A percentile compares a stretch with the other conserved stretches of the same genome.
phyloP scores from a whole-genome alignment of 2,113 vertebrate species.

The Paradoxurus hermaphroditus region DNA sequence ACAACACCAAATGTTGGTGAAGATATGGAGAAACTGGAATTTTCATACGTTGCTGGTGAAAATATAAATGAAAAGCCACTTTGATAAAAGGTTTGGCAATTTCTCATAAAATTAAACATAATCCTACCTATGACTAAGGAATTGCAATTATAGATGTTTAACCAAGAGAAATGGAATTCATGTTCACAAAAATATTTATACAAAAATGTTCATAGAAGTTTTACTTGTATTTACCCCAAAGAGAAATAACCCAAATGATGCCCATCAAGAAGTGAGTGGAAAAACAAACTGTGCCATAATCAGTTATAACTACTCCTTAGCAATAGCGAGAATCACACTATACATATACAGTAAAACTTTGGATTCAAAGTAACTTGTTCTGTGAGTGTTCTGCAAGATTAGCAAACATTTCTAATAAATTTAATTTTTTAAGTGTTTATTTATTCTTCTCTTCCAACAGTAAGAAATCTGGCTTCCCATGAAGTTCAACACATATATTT shows the following conservation, averaged over 20 bases:
- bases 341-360: too few species aligned
- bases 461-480: background rate
- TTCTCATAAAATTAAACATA: background rate
- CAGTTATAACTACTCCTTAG: background rate
- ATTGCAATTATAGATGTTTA: background rate
- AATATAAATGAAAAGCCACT: background rate
- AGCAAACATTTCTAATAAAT: too few species aligned
- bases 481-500: background rate
- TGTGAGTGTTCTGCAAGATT: too few species aligned
- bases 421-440: too few species aligned
- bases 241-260: background rate
- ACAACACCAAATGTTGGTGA: background rate
- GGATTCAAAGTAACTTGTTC: too few species aligned
- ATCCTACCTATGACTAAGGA: background rate
- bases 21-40: background rate
- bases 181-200: background rate
- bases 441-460: background rate
- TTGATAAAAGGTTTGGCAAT: background rate
- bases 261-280: too few species aligned
- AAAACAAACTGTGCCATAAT: background rate
- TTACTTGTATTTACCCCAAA: background rate
- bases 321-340: background rate
- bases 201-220: background rate
- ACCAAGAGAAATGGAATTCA: background rate
- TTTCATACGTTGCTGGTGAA: background rate